Evolutionary conservation across 2,888 invertebrate genomes (phyloP).

Genomic region (Drosophila putrida): DNA sequence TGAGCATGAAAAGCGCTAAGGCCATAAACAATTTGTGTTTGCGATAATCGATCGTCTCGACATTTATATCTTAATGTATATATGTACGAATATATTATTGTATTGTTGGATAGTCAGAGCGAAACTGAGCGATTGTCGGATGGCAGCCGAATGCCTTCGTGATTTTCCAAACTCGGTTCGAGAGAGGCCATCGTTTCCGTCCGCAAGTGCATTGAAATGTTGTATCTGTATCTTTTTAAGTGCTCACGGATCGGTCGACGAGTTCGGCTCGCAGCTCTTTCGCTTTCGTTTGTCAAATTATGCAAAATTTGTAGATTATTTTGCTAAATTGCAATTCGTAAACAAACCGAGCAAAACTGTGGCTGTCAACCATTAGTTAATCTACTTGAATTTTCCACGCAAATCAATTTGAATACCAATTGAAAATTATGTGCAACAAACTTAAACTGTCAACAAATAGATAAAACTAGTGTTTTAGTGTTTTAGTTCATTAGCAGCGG

Average conservation of each 20-base stretch:
- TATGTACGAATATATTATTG: not conserved
- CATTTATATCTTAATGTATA: not conserved
- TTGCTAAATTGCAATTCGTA: conserved; percentile 15
- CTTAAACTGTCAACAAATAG: conserved; percentile 11
- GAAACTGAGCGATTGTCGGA: conserved; percentile 5
- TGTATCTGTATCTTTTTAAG: conserved; percentile 25
- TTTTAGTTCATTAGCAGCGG: conserved; percentile 3
- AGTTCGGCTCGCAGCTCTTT: conserved; percentile 12
- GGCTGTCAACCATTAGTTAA: not conserved
- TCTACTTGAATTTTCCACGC: not conserved
- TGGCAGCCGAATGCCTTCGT: conserved; percentile 26
- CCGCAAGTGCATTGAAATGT: conserved; percentile 8
- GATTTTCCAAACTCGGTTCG: conserved; percentile 7
- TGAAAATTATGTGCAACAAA: not conserved
- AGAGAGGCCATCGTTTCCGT: conserved; percentile 13
- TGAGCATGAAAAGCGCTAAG: conserved; percentile 6
- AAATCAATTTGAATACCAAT: conserved; percentile 6
- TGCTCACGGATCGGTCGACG: conserved; percentile 31
- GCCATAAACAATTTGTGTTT: not conserved
- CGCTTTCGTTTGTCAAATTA: conserved; percentile 27
- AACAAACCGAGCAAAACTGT: conserved; percentile 10
- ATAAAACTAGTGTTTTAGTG: not conserved
- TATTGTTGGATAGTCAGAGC: conserved; percentile 1
- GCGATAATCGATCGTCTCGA: conserved; percentile 23
- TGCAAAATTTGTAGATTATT: conserved; percentile 17